phyloP scores from a whole-genome alignment of 2,797 vertebrate genomes.

The Huso huso region DNA sequence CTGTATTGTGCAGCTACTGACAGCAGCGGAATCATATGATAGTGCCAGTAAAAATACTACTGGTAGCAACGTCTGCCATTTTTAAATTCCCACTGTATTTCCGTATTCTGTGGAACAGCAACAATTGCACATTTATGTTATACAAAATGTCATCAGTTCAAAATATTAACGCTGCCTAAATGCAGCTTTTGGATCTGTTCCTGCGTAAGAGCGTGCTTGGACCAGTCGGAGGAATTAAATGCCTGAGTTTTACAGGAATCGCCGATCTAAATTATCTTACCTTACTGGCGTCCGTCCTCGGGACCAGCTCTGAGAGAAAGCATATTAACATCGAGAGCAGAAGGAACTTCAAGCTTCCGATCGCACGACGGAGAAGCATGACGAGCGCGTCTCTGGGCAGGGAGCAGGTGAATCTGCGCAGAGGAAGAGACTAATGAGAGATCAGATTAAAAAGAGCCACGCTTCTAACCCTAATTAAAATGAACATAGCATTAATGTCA shows the following conservation, averaged over 20 bases:
- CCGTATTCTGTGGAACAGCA: background rate
- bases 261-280: slow-evolving; percentile 24
- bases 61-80: too few species aligned
- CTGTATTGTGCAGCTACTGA: too few species aligned
- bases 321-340: slow-evolving; percentile 19
- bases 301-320: slow-evolving; percentile 33
- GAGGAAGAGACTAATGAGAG: slow-evolving; percentile 2
- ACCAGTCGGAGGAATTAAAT: too few species aligned
- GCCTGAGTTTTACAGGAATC: too few species aligned
- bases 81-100: too few species aligned
- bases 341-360: background rate
- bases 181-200: background rate
- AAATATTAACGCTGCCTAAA: background rate
- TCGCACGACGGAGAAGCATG: too few species aligned
- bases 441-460: slow-evolving; percentile 12
- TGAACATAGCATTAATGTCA: background rate
- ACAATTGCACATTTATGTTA: background rate
- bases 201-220: background rate
- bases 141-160: background rate
- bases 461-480: slow-evolving; percentile 12
- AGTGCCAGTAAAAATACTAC: too few species aligned
- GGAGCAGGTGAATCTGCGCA: slow-evolving; percentile 4
- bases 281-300: slow-evolving; percentile 39
- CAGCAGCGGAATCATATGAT: too few species aligned
- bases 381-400: slow-evolving; percentile 13